Percentiles rank a stretch among this genome's conserved stretches.
Conservation (phyloP, 2,113 vertebrate genomes). For the Odontesthes bonariensis region DNA sequence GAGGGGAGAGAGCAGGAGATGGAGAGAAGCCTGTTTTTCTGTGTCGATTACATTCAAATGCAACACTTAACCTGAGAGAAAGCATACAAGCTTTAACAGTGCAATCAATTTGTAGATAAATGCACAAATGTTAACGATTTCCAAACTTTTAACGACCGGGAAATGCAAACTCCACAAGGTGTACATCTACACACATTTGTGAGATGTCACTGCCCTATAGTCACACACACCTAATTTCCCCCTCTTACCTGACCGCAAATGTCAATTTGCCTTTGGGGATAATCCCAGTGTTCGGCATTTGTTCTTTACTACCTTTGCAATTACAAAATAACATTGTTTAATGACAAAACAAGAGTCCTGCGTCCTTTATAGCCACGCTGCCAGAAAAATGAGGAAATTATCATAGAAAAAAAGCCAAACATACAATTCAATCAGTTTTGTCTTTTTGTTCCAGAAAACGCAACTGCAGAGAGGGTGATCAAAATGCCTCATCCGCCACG, state of each 20-base stretch:
- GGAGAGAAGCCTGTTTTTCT: constrained; percentile 50
- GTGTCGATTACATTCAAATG: constrained; percentile 37
- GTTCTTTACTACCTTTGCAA: no score
- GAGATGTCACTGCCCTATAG: no score
- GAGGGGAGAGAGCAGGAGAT: constrained; percentile 46
- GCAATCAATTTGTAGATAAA: not conserved
- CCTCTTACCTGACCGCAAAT: not conserved
- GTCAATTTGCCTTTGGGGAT: not conserved
- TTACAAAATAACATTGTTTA: no score
- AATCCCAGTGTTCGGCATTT: not conserved
- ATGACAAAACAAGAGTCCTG: no score
- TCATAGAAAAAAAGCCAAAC: not conserved
- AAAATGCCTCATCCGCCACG: no score
- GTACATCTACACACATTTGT: no score
- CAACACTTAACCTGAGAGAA: constrained; percentile 23
- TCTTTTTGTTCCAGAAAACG: no score
- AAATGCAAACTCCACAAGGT: not conserved
- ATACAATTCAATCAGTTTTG: constrained; percentile 1
- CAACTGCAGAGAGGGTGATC: no score
- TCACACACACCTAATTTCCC: not conserved
- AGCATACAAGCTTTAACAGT: constrained; percentile 17
- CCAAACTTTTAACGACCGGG: not conserved
- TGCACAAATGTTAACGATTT: not conserved
- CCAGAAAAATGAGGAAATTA: no score
- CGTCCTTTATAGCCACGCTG: no score